Base-by-base conservation (phyloP, 1,140 invertebrate genomes). In the Marisa cornuarietis region DNA sequence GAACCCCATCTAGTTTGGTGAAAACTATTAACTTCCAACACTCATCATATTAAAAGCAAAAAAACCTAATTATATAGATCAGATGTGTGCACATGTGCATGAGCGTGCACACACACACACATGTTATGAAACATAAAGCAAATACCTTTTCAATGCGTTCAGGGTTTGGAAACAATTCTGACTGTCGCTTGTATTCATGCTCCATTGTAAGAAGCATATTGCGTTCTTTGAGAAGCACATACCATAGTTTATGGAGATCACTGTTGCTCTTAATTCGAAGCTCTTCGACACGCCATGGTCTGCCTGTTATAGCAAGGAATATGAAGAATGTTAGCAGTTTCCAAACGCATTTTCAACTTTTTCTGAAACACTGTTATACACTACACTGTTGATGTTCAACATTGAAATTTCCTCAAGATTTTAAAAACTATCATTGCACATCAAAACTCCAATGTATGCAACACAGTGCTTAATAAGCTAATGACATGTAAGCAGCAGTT, bases 121-220 rank as follows among this genome's bases (percentile, higher is more conserved):
- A 61, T 42, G 6, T 42, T 42, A 42, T 42, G 31, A 42, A 42
- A 42, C 31, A 18, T 6, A 18, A 58, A 58, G 1, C 0, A 58
- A 58, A 58, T 84, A 98, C 96, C 93, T 98, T 99, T 89, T 99
- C 97, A 71, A 99, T 93, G 88, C 98, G 93, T 92, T 99, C 98
- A 51, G 97, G 97, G 93, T 94, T 98, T 18, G 98, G 96, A 91
- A 99, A 96, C n/a, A 95, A 82, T 90, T 93, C 91, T 62, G 90
- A 90, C 86, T 94, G 92, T 80, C 93, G 88, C 73, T 95, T 94
- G 87, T 93, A 95, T 87, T 95, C 95, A 80, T 96, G 93, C 92
- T 99, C 95, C 98, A 99, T 98, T 24, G 98, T 99, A 71, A 98
- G 90, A 11, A 99, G 92, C 97, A 99, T 98, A 90, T 99, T 99